A percentile compares a stretch with the other conserved stretches of the same genome.
Conservation (phyloP, 1,140 invertebrate species). For the Dermatophagoides farinae region DNA sequence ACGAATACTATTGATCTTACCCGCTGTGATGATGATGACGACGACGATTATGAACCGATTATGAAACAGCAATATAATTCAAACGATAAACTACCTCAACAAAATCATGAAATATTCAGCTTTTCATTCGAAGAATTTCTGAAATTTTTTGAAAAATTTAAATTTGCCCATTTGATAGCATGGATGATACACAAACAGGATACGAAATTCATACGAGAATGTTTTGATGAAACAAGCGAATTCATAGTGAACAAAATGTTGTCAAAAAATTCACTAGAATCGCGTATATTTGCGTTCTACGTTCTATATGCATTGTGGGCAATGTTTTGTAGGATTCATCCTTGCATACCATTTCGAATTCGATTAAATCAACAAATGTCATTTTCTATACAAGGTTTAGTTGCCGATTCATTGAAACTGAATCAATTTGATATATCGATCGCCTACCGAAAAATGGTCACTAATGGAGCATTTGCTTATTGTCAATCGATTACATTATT, state of each 20-base stretch:
- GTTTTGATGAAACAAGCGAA: not conserved
- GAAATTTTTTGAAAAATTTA: not conserved
- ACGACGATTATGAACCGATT: too few species aligned
- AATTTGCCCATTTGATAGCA: not conserved
- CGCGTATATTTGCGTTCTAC: not conserved
- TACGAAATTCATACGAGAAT: not conserved
- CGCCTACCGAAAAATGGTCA: not conserved
- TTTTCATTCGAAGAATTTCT: not conserved
- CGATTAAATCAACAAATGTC: not conserved
- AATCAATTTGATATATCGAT: not conserved
- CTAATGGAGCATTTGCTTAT: not conserved
- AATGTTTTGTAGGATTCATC: not conserved
- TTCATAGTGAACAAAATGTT: not conserved
- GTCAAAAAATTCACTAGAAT: not conserved
- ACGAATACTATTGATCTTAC: not conserved
- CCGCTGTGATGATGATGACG: too few species aligned
- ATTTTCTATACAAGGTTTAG: not conserved
- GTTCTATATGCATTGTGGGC: not conserved
- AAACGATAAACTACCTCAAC: too few species aligned
- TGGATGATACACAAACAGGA: not conserved
- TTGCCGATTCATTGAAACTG: not conserved
- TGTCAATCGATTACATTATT: not conserved
- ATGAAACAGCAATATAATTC: too few species aligned
- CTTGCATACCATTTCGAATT: not conserved
- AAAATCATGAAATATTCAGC: not conserved